Evolutionary conservation across 1,140 invertebrate genomes (phyloP), one percentile per base, ranked within the genome.

Genomic region (Micrasema longulum): DNA sequence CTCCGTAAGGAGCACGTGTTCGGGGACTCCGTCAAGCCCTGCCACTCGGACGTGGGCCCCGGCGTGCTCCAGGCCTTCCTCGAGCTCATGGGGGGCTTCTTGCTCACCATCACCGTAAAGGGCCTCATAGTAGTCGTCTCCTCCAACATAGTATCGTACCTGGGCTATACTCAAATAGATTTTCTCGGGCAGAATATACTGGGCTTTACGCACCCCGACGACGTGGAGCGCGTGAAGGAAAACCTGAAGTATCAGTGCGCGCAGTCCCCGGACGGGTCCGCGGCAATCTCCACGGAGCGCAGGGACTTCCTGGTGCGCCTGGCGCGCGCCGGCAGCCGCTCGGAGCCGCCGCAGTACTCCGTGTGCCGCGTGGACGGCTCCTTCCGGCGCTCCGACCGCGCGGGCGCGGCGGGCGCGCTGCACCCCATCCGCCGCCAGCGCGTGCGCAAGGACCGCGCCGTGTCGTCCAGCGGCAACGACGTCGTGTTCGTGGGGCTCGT

Each of bases 91-190:
- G 88, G 87, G 65, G 90, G 90, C n/a, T 95, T 95, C 76, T 85
- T 97, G 78, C 81, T 97, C 67, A 90, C 95, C 9, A 84, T 96
- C 0, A 93, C 93, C 6, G 89, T 91, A 66, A 88, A 89, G 57
- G 95, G 95, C 1, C 92, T 95, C 79, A 92, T 98, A 74, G 89
- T 97, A 47, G 93, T 95, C 78, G 89, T 97, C 7, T 95, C 95
- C 18, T 89, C 91, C 60, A 93, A 92, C 77, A 89, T 97, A 12
- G 93, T 96, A 77, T 89, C 92, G 74, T 89, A 94, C 68, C 85
- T 97, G 69, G 94, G 95, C 50, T 93, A 96, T 81, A 90, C 91
- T 73, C 85, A 95, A 90, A 89, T 91, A 74, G 95, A 97, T 78
- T 84, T 97, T 70, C 89, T 97, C 79, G 95, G 95, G 0, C 92